A percentile compares a stretch with the other conserved stretches of the same genome.
These are phyloP conservation scores for Porites rus DNA, from an alignment of 92 coral and sea anemone genomes.

Conservation along the genomic window DNA sequence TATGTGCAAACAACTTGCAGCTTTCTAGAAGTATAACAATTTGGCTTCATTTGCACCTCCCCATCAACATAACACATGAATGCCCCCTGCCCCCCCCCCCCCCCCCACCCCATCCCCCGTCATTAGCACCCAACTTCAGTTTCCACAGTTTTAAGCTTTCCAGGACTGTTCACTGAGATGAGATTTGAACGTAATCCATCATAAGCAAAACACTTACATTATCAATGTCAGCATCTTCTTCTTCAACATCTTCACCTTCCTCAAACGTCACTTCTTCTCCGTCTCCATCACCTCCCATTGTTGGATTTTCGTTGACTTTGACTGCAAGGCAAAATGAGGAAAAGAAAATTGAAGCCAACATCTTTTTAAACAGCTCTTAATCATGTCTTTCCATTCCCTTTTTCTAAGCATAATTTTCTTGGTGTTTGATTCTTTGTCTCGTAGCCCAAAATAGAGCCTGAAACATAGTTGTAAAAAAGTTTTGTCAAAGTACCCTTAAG, in stretches of 20 bases:
- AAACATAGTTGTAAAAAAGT: background rate
- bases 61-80: no score
- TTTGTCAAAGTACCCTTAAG: no score
- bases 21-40: no score
- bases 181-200: background rate
- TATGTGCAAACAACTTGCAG: no score
- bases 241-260: conserved; percentile 64
- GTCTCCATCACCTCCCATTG: conserved; percentile 66
- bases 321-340: conserved; percentile 30
- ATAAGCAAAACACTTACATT: conserved; percentile 57
- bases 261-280: conserved; percentile 89
- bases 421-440: background rate
- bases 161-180: background rate
- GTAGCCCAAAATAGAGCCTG: background rate
- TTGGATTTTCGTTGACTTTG: conserved; percentile 84
- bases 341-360: background rate
- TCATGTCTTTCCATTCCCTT: background rate
- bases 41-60: no score
- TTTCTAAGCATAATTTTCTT: background rate
- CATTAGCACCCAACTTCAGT: background rate
- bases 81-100: no score
- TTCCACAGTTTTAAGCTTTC: background rate
- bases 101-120: background rate
- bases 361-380: background rate
- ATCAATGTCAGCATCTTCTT: conserved; percentile 89